Percentiles rank a stretch among this genome's conserved stretches.
Evolutionary conservation across 2,113 vertebrate species (phyloP).

Genomic region (Phrynosoma platyrhinos): DNA sequence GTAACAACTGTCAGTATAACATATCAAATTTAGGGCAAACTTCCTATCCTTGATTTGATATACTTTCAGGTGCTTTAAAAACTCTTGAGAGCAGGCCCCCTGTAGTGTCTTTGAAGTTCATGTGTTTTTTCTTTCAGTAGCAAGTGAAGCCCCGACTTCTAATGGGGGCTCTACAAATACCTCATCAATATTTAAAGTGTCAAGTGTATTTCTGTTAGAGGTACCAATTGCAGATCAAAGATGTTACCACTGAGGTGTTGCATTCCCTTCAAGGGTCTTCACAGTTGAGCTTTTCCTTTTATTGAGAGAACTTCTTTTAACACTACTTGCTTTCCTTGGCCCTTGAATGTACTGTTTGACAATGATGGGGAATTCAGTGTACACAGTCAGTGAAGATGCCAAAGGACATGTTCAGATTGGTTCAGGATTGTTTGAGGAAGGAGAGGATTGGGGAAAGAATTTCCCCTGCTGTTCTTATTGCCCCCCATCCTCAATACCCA

Average conservation of each 20-base stretch:
- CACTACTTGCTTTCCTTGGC: conserved; percentile 14
- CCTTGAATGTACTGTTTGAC: conserved; percentile 57
- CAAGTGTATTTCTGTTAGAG: conserved; percentile 73
- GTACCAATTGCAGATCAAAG: conserved; percentile 74
- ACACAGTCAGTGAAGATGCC: conserved; percentile 16
- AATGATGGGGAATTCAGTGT: conserved; percentile 50
- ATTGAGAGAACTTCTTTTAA: conserved; percentile 60
- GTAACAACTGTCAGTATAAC: conserved; percentile 45
- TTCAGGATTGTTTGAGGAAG: conserved; percentile 31
- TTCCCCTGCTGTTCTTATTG: conserved; percentile 33
- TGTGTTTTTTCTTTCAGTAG: conserved; percentile 60
- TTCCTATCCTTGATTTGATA: conserved; percentile 62
- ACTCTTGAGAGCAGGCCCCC: conserved; percentile 72
- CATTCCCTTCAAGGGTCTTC: conserved; percentile 68
- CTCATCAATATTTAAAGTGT: conserved; percentile 79
- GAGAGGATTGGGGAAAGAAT: neutral
- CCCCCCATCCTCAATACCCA: neutral
- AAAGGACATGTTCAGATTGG: conserved; percentile 26
- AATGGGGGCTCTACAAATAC: conserved; percentile 75
- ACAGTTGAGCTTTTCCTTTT: conserved; percentile 59
- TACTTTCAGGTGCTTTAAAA: conserved; percentile 69
- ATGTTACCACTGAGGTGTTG: conserved; percentile 55
- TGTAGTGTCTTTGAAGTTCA: conserved; percentile 68
- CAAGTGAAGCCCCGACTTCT: conserved; percentile 68
- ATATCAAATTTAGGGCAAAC: conserved; percentile 63